phyloP scores from a whole-genome alignment of 2,113 vertebrate species.

The Conger conger region DNA sequence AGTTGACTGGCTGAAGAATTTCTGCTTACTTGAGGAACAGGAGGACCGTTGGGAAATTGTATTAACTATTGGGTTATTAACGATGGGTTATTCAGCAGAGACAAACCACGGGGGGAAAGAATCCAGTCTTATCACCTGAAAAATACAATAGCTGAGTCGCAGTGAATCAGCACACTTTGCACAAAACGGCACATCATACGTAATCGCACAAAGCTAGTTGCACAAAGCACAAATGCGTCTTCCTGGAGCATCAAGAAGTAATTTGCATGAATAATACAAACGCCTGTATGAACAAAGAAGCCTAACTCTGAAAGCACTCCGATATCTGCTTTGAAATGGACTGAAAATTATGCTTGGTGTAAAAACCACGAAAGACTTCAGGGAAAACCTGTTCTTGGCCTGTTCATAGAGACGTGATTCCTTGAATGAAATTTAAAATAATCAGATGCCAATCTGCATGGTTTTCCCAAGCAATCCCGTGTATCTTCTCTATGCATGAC shows the following conservation, averaged over 20 bases:
- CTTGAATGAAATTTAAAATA: neutral
- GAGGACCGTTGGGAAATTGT: neutral
- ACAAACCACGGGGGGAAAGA: neutral
- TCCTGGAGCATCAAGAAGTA: neutral
- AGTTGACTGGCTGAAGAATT: neutral
- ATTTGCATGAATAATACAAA: neutral
- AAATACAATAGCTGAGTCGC: neutral
- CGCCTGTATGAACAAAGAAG: neutral
- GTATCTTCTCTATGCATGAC: conserved; percentile 10
- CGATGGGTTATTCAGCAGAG: neutral
- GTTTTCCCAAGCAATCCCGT: neutral
- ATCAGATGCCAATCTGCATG: neutral
- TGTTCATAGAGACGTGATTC: neutral
- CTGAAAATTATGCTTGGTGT: neutral
- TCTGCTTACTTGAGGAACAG: neutral
- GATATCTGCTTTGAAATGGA: neutral
- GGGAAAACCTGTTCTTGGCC: neutral
- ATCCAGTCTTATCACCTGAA: neutral
- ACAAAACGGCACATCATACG: neutral
- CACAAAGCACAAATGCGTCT: neutral
- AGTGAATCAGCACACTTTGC: neutral
- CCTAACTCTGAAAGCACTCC: neutral
- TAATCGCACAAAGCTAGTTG: neutral
- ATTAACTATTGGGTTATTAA: too few species aligned
- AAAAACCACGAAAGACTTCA: neutral